Percentiles rank a stretch among this genome's conserved stretches.
These are phyloP conservation scores for Choloepus hoffmanni DNA, from an alignment of 2,113 vertebrate genomes.

Conservation along the genomic window DNA sequence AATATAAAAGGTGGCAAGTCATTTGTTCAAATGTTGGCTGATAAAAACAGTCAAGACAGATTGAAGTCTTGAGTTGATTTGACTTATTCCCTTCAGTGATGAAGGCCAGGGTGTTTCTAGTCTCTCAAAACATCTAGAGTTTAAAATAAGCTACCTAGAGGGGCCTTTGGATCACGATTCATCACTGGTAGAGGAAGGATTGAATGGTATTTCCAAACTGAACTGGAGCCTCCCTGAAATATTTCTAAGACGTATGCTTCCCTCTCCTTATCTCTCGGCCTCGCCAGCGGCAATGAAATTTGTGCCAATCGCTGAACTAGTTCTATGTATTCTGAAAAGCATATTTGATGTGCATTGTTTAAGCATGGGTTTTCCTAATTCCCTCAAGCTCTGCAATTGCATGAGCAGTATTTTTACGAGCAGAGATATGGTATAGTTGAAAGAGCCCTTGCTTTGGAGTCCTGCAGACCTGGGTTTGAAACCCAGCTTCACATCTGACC, in stretches of 20 bases:
- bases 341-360: slow-evolving; percentile 11
- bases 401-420: neutral
- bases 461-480: neutral
- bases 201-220: slow-evolving; percentile 79
- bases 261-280: slow-evolving; percentile 48
- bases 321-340: slow-evolving; percentile 46
- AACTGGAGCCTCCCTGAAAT: slow-evolving; percentile 80
- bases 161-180: slow-evolving; percentile 83
- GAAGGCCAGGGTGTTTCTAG: slow-evolving; percentile 81
- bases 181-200: slow-evolving; percentile 79
- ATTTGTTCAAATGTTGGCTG: slow-evolving; percentile 86
- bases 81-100: slow-evolving; percentile 85
- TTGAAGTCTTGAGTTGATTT: slow-evolving; percentile 87
- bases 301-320: neutral
- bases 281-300: slow-evolving; percentile 56
- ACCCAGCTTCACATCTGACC: neutral
- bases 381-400: slow-evolving; percentile 3
- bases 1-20: slow-evolving; percentile 85
- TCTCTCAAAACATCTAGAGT: slow-evolving; percentile 85
- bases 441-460: neutral
- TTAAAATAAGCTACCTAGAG: slow-evolving; percentile 86
- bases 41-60: slow-evolving; percentile 87
- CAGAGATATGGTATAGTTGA: neutral
- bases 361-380: neutral
- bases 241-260: slow-evolving; percentile 79